Percentiles rank a stretch among this genome's conserved stretches.
phyloP scores from a whole-genome alignment of 2,888 invertebrate species.

The Scaeva pyrastri region DNA sequence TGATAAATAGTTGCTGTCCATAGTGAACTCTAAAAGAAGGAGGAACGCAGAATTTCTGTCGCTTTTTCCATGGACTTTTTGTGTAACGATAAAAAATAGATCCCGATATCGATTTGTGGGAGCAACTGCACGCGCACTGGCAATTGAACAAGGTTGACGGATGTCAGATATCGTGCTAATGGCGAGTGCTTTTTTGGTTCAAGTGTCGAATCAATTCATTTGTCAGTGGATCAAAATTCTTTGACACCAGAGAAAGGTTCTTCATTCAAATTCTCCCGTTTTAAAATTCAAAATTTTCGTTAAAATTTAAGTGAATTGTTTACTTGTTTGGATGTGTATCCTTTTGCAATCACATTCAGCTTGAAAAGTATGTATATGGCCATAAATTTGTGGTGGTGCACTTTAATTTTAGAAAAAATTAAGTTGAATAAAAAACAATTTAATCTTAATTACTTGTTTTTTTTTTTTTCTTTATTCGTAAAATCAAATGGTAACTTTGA shows the following conservation, averaged over 20 bases:
- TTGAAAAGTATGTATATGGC: too few relatives aligned
- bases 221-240: too few relatives aligned
- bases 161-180: constrained; percentile 72
- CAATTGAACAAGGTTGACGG: constrained; percentile 48
- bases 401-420: too few relatives aligned
- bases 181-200: constrained; percentile 69
- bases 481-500: not conserved
- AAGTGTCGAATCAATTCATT: constrained; percentile 72
- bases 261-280: too few relatives aligned
- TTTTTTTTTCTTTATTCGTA: not conserved
- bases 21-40: constrained; percentile 35
- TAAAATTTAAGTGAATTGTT: too few relatives aligned
- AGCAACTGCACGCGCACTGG: constrained; percentile 12
- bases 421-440: too few relatives aligned
- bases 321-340: too few relatives aligned
- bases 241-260: too few relatives aligned
- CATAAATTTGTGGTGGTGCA: too few relatives aligned
- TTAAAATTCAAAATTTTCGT: too few relatives aligned
- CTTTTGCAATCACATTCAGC: too few relatives aligned
- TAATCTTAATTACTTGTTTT: too few relatives aligned
- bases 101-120: constrained; percentile 7
- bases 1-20: constrained; percentile 56
- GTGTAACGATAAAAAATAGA: not conserved
- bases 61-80: constrained; percentile 5
- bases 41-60: constrained; percentile 47